Base-by-base conservation (phyloP, 2,797 vertebrate species). In the Trichosurus vulpecula region DNA sequence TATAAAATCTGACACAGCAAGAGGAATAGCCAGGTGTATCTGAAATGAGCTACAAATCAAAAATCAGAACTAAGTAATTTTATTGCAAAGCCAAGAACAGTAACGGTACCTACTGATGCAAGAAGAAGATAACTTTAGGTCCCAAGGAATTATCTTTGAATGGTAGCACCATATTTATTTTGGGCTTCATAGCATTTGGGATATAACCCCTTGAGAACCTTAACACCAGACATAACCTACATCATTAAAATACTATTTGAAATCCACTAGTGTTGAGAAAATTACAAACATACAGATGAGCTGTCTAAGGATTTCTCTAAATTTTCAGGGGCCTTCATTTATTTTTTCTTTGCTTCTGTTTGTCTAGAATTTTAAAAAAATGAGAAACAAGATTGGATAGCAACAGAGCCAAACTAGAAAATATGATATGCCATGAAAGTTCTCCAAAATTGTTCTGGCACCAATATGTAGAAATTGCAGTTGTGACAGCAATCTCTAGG, bases 201-300 rank as follows among this genome's bases (percentile, higher is more conserved):
- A 53, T 55, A 35, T 0, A 94, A 91, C 6, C 92, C 41, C 51
- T 52, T 94, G 81, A 74, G 19, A 47, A 91, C 13, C 6, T 95
- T 31, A 87, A 27, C 10, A 57, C 35, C 22, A 96, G 87, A 57
- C 29, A 93, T 1, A 6, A 52, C 56, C 19, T 92, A 52, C 29
- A 93, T 94, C 93, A 41, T 52, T 74, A 96, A 54, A 29, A 95
- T 95, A 12, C n/a, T 54, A 30, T 16, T 94, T 54, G 89, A 95
- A 96, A 94, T 96, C 94, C 91, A 94, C 1, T 95, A 94, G 58
- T 91, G 94, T 0, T 31, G n/a, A 91, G 52, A 95, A 91, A 96
- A 96, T 94, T 92, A 57, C 41, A 81, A 74, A 74, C 19, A 25
- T 10, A 47, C 2, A 27, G 22, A 81, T 47, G 74, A 81, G 22